Conservation (phyloP, 2,888 invertebrate genomes). For the Acronicta leporina region DNA sequence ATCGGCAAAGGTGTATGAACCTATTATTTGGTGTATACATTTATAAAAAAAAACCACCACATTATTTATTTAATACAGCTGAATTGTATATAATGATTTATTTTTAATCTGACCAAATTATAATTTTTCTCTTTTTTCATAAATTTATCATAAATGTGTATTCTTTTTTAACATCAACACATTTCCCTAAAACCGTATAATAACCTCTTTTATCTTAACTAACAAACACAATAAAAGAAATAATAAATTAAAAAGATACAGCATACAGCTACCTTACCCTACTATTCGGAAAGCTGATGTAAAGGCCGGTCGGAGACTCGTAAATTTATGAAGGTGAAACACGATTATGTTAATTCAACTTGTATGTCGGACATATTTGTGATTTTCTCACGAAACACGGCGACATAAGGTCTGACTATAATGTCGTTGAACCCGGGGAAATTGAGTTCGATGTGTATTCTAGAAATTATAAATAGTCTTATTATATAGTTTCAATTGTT, state of each 20-base stretch:
- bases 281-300: slow-evolving; percentile 39
- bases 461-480: slow-evolving; percentile 7
- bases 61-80: too few relatives aligned
- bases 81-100: too few relatives aligned
- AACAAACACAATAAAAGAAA: slow-evolving; percentile 7
- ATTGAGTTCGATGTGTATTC: slow-evolving; percentile 29
- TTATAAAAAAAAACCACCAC: too few relatives aligned
- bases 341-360: slow-evolving; percentile 81
- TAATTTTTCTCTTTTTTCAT: too few relatives aligned
- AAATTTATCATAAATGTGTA: too few relatives aligned
- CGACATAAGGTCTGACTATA: slow-evolving; percentile 79
- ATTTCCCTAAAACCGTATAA: slow-evolving; percentile 3
- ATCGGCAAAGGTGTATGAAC: too few relatives aligned
- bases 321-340: slow-evolving; percentile 75
- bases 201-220: not conserved
- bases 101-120: too few relatives aligned
- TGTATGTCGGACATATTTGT: slow-evolving; percentile 73
- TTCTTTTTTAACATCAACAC: not conserved
- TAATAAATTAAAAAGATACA: slow-evolving; percentile 14
- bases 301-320: slow-evolving; percentile 49
- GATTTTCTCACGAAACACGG: slow-evolving; percentile 80
- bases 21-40: too few relatives aligned
- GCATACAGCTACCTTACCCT: slow-evolving; percentile 41
- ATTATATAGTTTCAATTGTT: not conserved
- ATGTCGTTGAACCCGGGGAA: slow-evolving; percentile 74